Percentiles rank a stretch among this genome's conserved stretches.
Evolutionary conservation across 2,888 invertebrate genomes (phyloP).

Genomic region (Amphipyra berbera): DNA sequence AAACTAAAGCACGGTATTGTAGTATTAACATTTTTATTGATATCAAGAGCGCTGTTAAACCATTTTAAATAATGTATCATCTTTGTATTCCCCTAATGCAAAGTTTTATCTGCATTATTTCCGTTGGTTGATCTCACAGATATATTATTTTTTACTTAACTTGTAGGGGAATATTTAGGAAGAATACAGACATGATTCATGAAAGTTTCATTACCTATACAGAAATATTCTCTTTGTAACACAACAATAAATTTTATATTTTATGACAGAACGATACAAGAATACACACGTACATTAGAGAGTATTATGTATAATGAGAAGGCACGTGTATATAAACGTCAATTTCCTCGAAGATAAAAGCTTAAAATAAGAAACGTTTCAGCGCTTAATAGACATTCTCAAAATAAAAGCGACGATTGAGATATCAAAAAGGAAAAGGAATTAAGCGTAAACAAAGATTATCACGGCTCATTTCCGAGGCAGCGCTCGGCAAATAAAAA

Average conservation of each 20-base stretch:
- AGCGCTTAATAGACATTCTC: conserved; percentile 38
- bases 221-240: conserved; percentile 29
- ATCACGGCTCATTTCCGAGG: conserved; percentile 56
- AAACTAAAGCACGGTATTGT: conserved; percentile 7
- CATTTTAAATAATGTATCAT: conserved; percentile 53
- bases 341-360: conserved; percentile 35
- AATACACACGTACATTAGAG: conserved; percentile 8
- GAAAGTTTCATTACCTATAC: conserved; percentile 24
- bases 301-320: conserved; percentile 6
- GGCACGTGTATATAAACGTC: conserved; percentile 22
- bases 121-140: conserved; percentile 41
- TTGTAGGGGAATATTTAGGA: conserved; percentile 10
- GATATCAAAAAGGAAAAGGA: conserved; percentile 53
- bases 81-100: conserved; percentile 46
- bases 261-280: conserved; percentile 38
- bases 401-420: conserved; percentile 46
- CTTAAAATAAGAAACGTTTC: conserved; percentile 21
- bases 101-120: conserved; percentile 44
- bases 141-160: conserved; percentile 28
- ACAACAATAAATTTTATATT: conserved; percentile 40
- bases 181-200: conserved; percentile 18
- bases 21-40: conserved; percentile 42
- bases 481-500: conserved; percentile 64
- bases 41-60: conserved; percentile 26
- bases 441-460: conserved; percentile 62